Base-by-base conservation (phyloP, 2,888 invertebrate species). In the Drosophila birchii region DNA sequence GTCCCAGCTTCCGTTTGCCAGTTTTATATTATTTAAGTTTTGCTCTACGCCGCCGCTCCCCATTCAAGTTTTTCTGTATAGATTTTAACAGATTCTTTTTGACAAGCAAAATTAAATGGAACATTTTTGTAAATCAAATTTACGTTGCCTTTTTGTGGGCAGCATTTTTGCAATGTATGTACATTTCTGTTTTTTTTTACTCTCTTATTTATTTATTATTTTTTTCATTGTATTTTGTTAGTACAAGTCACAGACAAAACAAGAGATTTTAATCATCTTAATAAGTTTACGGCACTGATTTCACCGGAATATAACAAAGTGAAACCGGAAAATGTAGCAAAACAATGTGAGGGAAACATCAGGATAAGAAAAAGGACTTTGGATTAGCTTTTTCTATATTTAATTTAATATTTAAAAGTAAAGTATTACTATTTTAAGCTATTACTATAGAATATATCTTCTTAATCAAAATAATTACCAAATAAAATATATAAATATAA, bases 211-310 rank as follows among this genome's bases (percentile, higher is more conserved):
- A 26, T 26, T 26, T 26, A 23, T 23, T 23, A 23, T 36, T 43
- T 9, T 39, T 8, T 5, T 3, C 3, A 29, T 49, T 49, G 49
- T 14, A 7, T 49, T 49, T 14, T 49, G 32, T 49, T 32, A 5
- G 32, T 49, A 32, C 26, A 26, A 55, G 45, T 67, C 26, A 49
- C 26, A 18, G 20, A 14, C 32, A 54, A 34, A 14, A 20, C 18
- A 73, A 75, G 63, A 78, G 78, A 86, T 75, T 88, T 86, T 75
- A 86, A 86, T 86, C 79, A 86, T 75, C 73, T 86, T 88, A 89
- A 86, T 88, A 80, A 89, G 84, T 80, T 88, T 86, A 79, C 73
- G 60, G 55, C 49, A 67, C 47, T 62, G 81, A 69, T 69, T 78
- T 41, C 26, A 29, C 59, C 39, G 29, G 45, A 53, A 59, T 36